Conservation (phyloP, 2,797 vertebrate species). For the Meda fulgida region DNA sequence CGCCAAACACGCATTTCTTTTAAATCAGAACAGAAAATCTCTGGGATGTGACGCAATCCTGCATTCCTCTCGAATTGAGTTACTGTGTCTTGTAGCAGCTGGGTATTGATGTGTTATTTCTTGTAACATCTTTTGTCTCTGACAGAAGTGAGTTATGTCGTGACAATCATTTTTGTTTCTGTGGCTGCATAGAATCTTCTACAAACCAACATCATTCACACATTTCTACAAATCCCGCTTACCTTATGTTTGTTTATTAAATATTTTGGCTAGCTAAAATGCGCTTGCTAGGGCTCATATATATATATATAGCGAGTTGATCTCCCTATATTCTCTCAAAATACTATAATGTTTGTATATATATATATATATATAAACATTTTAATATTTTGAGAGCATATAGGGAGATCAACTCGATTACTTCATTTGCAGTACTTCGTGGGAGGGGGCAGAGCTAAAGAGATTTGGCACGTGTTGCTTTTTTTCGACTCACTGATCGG, state of each 20-base stretch:
- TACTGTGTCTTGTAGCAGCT: slow-evolving; percentile 6
- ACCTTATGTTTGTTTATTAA: background rate
- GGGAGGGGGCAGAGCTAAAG: too few species aligned
- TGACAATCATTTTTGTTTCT: background rate
- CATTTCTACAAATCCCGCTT: background rate
- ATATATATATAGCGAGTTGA: too few species aligned
- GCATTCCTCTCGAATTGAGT: slow-evolving; percentile 24
- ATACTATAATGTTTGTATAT: too few species aligned
- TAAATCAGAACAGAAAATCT: slow-evolving; percentile 14
- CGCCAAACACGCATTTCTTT: background rate
- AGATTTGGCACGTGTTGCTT: too few species aligned
- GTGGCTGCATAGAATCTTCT: background rate
- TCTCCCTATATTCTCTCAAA: too few species aligned
- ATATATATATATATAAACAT: too few species aligned
- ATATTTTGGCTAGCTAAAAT: background rate
- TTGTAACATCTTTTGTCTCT: background rate
- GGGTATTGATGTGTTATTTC: background rate
- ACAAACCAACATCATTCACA: background rate
- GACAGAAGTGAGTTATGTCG: background rate
- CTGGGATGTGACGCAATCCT: slow-evolving; percentile 19
- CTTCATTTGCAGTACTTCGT: too few species aligned
- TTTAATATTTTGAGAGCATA: too few species aligned
- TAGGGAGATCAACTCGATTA: too few species aligned
- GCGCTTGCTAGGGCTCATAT: background rate
- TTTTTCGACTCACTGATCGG: too few species aligned